These are phyloP conservation scores for Trachelus tabidus DNA, from an alignment of 2,888 invertebrate species.

Conservation along the genomic window DNA sequence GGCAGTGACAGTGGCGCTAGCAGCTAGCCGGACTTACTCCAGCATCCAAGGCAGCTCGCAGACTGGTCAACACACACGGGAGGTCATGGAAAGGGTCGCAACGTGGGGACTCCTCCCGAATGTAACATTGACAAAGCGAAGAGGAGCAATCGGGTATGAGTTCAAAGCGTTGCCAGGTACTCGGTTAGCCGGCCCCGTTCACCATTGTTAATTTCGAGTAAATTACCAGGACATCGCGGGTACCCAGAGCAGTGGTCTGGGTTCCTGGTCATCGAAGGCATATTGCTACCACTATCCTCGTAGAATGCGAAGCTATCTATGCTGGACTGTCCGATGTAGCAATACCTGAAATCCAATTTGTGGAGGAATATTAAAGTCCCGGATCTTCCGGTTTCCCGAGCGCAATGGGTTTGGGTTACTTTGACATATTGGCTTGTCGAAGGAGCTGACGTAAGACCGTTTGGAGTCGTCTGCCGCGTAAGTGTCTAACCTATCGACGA, in stretches of 20 bases:
- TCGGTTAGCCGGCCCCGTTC: background rate
- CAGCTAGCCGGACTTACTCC: background rate
- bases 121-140: background rate
- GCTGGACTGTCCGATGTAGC: conserved; percentile 17
- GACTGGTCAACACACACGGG: background rate
- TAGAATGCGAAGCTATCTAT: conserved; percentile 7
- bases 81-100: background rate
- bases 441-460: conserved; percentile 20
- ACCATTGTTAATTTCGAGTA: background rate
- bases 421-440: conserved; percentile 37
- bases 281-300: background rate
- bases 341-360: conserved; percentile 20
- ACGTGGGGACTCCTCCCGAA: background rate
- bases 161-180: background rate
- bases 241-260: background rate
- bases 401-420: conserved; percentile 13
- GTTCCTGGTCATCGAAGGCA: background rate
- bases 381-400: background rate
- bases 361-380: conserved; percentile 34
- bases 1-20: background rate
- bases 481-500: background rate
- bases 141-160: background rate
- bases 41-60: background rate
- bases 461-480: background rate
- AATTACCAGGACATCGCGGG: background rate